Evolutionary conservation across 2,797 vertebrate species (phyloP).

Genomic region (Nyctalus aviator): DNA sequence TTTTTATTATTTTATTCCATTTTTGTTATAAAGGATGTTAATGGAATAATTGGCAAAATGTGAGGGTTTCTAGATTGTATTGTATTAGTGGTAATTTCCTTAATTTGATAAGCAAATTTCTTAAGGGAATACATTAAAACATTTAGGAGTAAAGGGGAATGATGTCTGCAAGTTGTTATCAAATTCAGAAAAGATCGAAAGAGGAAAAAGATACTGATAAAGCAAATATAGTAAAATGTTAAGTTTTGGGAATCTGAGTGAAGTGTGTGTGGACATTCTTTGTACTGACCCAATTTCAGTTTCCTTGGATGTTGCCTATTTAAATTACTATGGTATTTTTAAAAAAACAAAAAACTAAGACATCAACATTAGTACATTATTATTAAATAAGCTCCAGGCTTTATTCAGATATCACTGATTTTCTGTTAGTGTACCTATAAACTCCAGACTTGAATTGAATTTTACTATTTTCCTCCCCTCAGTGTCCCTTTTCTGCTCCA

Average conservation of each 20-base stretch:
- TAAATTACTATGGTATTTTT: not conserved
- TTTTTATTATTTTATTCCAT: conserved; percentile 15
- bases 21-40: conserved; percentile 18
- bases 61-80: not conserved
- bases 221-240: not conserved
- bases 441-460: not conserved
- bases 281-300: not conserved
- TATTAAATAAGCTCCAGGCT: not conserved
- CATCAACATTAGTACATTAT: not conserved
- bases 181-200: not conserved
- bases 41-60: not conserved
- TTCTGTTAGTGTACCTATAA: not conserved
- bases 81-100: not conserved
- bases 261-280: not conserved
- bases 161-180: not conserved
- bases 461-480: not conserved
- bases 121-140: conserved; percentile 34
- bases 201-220: not conserved
- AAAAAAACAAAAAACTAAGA: not conserved
- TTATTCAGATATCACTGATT: conserved; percentile 26
- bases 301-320: not conserved
- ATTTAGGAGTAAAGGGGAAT: conserved; percentile 29
- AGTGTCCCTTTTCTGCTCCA: conserved; percentile 25
- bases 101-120: not conserved
- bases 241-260: not conserved